Conservation (phyloP, 2,113 vertebrate genomes). For the Phalacrocorax carbo region DNA sequence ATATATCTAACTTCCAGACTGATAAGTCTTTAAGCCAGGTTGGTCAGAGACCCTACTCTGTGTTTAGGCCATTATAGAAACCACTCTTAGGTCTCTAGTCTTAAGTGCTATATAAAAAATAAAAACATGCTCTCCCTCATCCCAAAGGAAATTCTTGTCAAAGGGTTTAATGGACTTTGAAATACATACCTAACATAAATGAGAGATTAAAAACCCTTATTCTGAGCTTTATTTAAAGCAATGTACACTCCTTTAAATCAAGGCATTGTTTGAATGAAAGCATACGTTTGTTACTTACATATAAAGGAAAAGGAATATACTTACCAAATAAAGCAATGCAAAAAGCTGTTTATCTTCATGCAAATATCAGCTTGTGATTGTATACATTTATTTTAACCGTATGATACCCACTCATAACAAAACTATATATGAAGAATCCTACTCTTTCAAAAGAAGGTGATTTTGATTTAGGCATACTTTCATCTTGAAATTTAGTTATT, state of each 20-base stretch:
- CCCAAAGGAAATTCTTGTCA: neutral
- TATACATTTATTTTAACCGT: neutral
- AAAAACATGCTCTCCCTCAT: neutral
- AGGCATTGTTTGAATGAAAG: neutral
- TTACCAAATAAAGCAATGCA: neutral
- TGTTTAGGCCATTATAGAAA: neutral
- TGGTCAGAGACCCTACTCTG: neutral
- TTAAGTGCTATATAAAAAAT: neutral
- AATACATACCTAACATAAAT: neutral
- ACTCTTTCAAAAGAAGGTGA: neutral
- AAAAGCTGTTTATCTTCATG: neutral
- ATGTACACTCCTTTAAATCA: neutral
- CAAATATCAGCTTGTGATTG: neutral
- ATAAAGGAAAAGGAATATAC: neutral
- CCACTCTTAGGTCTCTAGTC: neutral
- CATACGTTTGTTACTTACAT: neutral
- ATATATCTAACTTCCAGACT: too few relatives aligned
- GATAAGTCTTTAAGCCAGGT: neutral
- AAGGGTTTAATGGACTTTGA: neutral
- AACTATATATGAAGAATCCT: neutral
- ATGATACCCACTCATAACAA: neutral
- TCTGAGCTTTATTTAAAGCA: neutral
- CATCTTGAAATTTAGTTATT: neutral
- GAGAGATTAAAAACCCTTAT: neutral
- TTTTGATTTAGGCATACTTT: neutral